Percentiles rank a stretch among this genome's conserved stretches.
phyloP scores from a whole-genome alignment of 2,113 vertebrate species.

The Stigmatopora nigra region DNA sequence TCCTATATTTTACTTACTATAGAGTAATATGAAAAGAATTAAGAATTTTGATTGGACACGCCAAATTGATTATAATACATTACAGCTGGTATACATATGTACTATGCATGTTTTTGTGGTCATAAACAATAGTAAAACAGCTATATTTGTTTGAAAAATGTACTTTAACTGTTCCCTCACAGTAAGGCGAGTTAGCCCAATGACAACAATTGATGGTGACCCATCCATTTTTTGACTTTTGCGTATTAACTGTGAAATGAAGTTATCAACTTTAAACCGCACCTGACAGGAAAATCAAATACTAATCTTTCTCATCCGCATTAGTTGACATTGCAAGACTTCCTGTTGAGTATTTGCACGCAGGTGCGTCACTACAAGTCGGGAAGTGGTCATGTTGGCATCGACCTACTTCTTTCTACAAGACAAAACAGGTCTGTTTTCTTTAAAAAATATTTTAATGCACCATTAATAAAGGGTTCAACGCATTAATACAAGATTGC shows the following conservation, averaged over 20 bases:
- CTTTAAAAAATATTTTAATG: slow-evolving; percentile 84
- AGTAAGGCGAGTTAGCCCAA: background rate
- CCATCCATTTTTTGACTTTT: no score
- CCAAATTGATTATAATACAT: no score
- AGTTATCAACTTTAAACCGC: background rate
- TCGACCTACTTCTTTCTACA: background rate
- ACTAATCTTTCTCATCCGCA: background rate
- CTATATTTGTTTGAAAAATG: no score
- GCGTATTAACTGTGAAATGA: background rate
- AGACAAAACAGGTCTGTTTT: slow-evolving; percentile 29
- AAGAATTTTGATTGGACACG: no score
- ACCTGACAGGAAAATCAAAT: background rate
- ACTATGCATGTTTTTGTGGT: no score
- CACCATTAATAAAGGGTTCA: slow-evolving; percentile 81
- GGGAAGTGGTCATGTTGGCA: background rate
- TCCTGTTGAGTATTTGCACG: background rate
- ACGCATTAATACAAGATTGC: slow-evolving; percentile 82
- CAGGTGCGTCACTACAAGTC: background rate
- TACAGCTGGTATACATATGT: no score
- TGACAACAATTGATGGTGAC: no score
- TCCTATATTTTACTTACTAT: no score
- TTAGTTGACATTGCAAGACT: background rate
- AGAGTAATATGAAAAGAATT: no score
- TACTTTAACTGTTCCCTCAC: background rate
- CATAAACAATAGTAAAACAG: no score